phyloP scores from a whole-genome alignment of 2,888 invertebrate genomes.

The Calliopum simillimum region DNA sequence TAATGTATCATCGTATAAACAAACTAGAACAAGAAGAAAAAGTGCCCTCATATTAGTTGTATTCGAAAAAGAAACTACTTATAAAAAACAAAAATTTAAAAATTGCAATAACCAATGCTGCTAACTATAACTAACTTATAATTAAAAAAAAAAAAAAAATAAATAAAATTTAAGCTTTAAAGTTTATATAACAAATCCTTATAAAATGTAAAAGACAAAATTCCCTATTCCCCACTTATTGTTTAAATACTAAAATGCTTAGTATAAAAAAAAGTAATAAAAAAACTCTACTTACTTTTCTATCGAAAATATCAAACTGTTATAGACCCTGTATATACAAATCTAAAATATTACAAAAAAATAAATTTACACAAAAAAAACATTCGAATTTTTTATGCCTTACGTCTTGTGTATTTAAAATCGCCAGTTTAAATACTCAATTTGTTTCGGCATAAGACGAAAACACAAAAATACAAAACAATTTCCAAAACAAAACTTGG shows the following conservation, averaged over 20 bases:
- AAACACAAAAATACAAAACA: conserved; percentile 43
- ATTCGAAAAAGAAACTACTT: neutral
- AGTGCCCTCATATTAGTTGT: conserved; percentile 27
- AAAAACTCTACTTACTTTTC: conserved; percentile 23
- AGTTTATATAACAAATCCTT: conserved; percentile 32
- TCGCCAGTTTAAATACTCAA: conserved; percentile 63
- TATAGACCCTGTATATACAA: conserved; percentile 27
- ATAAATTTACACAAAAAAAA: conserved; percentile 47
- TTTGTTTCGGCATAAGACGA: conserved; percentile 44
- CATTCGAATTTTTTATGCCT: conserved; percentile 56
- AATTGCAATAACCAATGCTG: conserved; percentile 8
- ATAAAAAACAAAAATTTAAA: neutral
- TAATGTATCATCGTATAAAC: conserved; percentile 23
- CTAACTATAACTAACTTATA: conserved; percentile 24
- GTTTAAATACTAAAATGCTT: conserved; percentile 13
- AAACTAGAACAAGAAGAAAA: conserved; percentile 11
- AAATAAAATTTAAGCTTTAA: conserved; percentile 33
- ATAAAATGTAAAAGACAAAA: conserved; percentile 31
- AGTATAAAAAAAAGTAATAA: conserved; percentile 14
- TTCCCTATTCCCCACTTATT: neutral
- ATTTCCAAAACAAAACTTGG: conserved; percentile 46
- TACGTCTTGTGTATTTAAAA: conserved; percentile 52
- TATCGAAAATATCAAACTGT: conserved; percentile 18
- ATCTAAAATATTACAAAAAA: conserved; percentile 36
- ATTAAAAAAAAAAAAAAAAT: too few relatives aligned